phyloP scores from a whole-genome alignment of 2,888 invertebrate genomes.

The Zootermopsis nevadensis region DNA sequence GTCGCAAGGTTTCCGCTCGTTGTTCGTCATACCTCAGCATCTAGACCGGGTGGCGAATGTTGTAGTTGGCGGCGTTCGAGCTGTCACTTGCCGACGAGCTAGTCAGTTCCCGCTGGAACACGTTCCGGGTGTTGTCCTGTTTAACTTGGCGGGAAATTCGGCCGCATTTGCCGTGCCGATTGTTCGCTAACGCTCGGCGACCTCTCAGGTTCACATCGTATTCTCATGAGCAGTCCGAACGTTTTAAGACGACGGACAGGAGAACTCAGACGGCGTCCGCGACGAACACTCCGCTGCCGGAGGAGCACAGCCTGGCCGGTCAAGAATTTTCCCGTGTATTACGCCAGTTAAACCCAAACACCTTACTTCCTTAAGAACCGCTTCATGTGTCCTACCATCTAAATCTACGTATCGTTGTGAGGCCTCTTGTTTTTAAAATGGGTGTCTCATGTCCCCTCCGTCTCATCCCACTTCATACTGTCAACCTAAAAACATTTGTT shows the following conservation, averaged over 20 bases:
- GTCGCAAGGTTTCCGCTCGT: neutral
- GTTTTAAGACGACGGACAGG: neutral
- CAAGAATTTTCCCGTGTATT: too few relatives aligned
- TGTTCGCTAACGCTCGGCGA: neutral
- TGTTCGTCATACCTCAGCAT: neutral
- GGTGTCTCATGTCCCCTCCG: too few relatives aligned
- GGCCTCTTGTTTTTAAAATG: too few relatives aligned
- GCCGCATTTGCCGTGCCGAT: neutral
- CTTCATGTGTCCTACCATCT: too few relatives aligned
- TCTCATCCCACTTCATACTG: too few relatives aligned
- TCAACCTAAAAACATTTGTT: too few relatives aligned
- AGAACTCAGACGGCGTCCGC: neutral
- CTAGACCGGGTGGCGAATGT: neutral
- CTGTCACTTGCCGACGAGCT: conserved; percentile 23
- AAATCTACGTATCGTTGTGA: too few relatives aligned
- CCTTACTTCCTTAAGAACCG: too few relatives aligned
- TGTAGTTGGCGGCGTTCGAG: conserved; percentile 9
- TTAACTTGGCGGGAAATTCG: neutral
- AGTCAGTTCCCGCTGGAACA: neutral
- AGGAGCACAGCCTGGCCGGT: too few relatives aligned
- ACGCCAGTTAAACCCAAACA: too few relatives aligned
- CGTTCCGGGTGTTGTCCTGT: conserved; percentile 18
- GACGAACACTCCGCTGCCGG: neutral
- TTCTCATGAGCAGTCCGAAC: neutral
- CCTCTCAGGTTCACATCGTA: neutral